Evolutionary conservation across 2,888 invertebrate genomes (phyloP), one percentile per base, ranked within the genome.

Genomic region (Graphium colonna): DNA sequence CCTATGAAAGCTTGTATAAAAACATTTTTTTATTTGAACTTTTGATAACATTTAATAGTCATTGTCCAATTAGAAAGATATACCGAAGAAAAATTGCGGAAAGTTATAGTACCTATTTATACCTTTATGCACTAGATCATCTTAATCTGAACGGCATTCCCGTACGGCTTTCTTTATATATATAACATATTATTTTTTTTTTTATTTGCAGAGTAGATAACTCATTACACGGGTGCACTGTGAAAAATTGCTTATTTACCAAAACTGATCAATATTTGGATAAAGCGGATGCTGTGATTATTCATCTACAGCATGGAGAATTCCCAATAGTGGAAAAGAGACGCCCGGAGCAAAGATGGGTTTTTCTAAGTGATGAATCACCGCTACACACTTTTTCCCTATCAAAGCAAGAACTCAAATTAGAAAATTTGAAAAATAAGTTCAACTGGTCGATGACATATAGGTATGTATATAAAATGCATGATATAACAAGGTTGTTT

Each of bases 401-500:
- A 36, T 64, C 82, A 0, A 67, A 67, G 5, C 63, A 62, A 8
- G 70, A 69, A 36, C 78, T 82, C 0, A 65, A 88, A 1, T 48
- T 75, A 12, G 64, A 69, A 1, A 73, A 88, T 21, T 90, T 92
- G 60, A 86, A 92, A 56, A 89, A 91, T 10, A 58, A 93, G n/a
- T 95, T 94, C 65, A 94, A 94, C 69, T 94, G 94, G 93, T 93
- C 93, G 0, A 93, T 94, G 93, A 91, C 91, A 1, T 94, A 92
- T 68, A 87, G 91, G 91, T 55, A 31, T 7, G 21, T 43, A 28
- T 26, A 17, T 15, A n/a, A 1, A 3, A 7, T 43, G n/a, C n/a
- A n/a, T 26, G 4, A 43, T 13, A 26, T n/a, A n/a, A n/a, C n/a
- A n/a, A n/a, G n/a, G n/a, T n/a, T n/a, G n/a, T n/a, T n/a, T n/a